These are phyloP conservation scores for Pithys albifrons DNA, from an alignment of 2,113 vertebrate genomes.

Conservation along the genomic window DNA sequence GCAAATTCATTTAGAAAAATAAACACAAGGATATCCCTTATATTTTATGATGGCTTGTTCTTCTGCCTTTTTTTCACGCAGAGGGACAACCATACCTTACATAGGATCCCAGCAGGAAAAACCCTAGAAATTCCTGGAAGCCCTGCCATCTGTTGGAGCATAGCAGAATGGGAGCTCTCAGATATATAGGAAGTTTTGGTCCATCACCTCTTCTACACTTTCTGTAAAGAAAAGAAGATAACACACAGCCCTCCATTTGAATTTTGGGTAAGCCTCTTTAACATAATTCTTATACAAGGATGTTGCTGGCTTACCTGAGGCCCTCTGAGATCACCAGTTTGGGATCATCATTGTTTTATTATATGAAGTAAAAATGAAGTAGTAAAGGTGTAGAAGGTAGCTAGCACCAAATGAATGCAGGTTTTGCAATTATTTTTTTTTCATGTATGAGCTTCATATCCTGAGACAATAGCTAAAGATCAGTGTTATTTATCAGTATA, in stretches of 20 bases:
- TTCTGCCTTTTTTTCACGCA: slow-evolving; percentile 64
- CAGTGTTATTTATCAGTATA: neutral
- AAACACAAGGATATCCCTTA: slow-evolving; percentile 14
- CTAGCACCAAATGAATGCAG: neutral
- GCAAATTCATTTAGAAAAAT: slow-evolving; percentile 11
- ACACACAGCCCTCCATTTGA: slow-evolving; percentile 51
- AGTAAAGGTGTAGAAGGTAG: neutral
- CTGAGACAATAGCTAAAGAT: neutral
- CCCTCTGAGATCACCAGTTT: slow-evolving; percentile 25
- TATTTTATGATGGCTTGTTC: slow-evolving; percentile 51
- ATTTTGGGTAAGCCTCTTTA: slow-evolving; percentile 54
- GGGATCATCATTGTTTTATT: slow-evolving; percentile 4
- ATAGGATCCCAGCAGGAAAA: slow-evolving; percentile 64
- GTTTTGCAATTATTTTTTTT: neutral
- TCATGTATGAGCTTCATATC: neutral
- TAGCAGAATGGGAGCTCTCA: slow-evolving; percentile 47
- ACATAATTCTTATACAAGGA: slow-evolving; percentile 45
- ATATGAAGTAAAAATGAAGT: neutral
- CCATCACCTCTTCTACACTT: slow-evolving; percentile 45
- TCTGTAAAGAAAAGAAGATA: slow-evolving; percentile 61
- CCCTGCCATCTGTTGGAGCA: slow-evolving; percentile 44
- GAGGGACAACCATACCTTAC: slow-evolving; percentile 58
- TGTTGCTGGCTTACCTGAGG: slow-evolving; percentile 64
- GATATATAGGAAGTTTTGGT: slow-evolving; percentile 46
- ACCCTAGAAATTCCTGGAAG: slow-evolving; percentile 64